Evolutionary conservation across 2,888 invertebrate species (phyloP).

Genomic region (Pammene aurita): DNA sequence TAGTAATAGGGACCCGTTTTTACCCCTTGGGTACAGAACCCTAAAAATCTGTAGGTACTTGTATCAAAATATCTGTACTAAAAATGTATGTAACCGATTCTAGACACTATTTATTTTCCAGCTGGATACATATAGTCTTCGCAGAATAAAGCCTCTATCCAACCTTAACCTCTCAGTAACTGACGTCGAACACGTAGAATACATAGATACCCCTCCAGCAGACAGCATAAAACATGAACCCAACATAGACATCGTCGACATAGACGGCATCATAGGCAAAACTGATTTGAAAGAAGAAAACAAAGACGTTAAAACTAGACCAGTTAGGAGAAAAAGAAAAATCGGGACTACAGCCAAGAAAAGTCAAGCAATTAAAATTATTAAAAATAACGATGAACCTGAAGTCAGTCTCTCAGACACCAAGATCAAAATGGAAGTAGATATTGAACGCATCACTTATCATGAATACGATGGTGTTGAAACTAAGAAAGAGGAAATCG

Average conservation of each 20-base stretch:
- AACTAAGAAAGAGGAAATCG: constrained; percentile 5
- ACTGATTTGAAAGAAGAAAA: constrained; percentile 9
- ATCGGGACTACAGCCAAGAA: neutral
- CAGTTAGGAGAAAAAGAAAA: neutral
- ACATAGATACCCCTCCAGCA: neutral
- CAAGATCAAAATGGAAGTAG: constrained; percentile 3
- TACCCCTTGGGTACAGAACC: no score
- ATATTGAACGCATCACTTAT: neutral
- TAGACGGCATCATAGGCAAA: constrained; percentile 7
- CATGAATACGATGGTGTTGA: neutral
- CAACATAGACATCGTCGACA: constrained; percentile 9
- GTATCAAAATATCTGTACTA: no score
- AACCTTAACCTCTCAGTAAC: neutral
- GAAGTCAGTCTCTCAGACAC: neutral
- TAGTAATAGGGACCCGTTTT: no score
- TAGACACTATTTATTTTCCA: constrained; percentile 4
- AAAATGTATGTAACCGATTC: no score
- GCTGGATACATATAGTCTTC: neutral
- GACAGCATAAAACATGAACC: constrained; percentile 13
- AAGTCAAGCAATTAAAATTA: neutral
- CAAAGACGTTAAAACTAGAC: neutral
- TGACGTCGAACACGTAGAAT: neutral
- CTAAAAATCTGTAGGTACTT: neutral
- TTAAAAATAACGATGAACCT: constrained; percentile 1
- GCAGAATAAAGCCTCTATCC: neutral